A percentile compares a stretch with the other conserved stretches of the same genome.
Conservation (phyloP, 2,797 vertebrate species). For the Melanitta fusca region DNA sequence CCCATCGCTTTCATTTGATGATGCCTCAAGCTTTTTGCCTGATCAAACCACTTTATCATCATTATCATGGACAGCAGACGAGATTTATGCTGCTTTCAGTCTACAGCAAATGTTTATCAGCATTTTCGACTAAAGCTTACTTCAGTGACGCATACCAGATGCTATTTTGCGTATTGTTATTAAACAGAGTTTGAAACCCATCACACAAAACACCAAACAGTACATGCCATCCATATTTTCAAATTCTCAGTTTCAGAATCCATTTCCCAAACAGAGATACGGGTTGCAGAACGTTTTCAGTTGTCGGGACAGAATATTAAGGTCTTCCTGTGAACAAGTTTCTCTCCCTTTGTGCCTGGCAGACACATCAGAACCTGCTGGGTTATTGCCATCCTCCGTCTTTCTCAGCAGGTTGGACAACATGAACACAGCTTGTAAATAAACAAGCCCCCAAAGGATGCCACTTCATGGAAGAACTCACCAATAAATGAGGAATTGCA, state of each 20-base stretch:
- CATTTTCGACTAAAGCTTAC: slow-evolving; percentile 24
- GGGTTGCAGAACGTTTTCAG: neutral
- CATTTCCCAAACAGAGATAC: neutral
- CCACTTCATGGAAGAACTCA: neutral
- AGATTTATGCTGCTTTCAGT: neutral
- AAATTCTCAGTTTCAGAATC: slow-evolving; percentile 38
- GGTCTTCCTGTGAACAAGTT: slow-evolving; percentile 3
- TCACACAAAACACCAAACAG: slow-evolving; percentile 20
- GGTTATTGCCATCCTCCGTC: slow-evolving; percentile 30
- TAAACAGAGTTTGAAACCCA: slow-evolving; percentile 47
- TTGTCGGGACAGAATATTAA: slow-evolving; percentile 15
- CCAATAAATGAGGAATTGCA: neutral
- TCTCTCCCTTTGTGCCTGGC: slow-evolving; percentile 26
- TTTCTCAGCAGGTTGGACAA: slow-evolving; percentile 50
- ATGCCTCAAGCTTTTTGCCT: neutral
- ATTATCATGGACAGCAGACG: slow-evolving; percentile 8
- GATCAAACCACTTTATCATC: slow-evolving; percentile 13
- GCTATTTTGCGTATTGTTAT: slow-evolving; percentile 61
- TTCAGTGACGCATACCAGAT: slow-evolving; percentile 49
- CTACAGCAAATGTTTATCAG: neutral
- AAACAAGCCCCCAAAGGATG: slow-evolving; percentile 50
- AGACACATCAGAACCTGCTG: neutral
- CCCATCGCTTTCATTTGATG: neutral
- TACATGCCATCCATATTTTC: neutral
- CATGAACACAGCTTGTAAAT: slow-evolving; percentile 28